Evolutionary conservation across 2,797 vertebrate species (phyloP).

Genomic region (Rhinoraja longicauda): DNA sequence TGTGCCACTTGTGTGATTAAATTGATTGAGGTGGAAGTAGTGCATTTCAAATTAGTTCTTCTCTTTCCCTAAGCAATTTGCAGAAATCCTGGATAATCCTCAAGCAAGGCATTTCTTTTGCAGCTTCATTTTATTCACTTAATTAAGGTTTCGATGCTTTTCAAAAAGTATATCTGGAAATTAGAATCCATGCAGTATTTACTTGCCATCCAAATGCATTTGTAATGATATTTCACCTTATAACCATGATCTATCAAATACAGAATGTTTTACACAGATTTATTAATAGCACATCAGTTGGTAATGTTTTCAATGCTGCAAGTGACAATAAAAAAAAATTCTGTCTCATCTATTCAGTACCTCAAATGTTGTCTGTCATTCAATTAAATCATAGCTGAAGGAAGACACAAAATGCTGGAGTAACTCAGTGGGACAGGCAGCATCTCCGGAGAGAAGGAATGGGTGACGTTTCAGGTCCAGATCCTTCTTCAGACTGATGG

Average conservation of each 20-base stretch:
- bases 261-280: background rate
- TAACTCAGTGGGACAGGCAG: no score
- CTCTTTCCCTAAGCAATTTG: background rate
- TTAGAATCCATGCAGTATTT: background rate
- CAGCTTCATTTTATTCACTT: background rate
- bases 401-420: no score
- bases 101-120: background rate
- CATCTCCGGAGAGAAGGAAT: no score
- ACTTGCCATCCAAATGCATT: background rate
- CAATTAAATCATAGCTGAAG: no score
- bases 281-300: background rate
- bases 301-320: background rate
- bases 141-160: background rate
- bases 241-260: background rate
- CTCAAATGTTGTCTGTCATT: no score
- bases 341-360: no score
- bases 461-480: no score
- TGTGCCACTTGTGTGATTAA: background rate
- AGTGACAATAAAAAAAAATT: background rate
- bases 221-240: background rate
- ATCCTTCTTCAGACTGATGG: no score
- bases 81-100: constrained; percentile 22
- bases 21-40: constrained; percentile 7
- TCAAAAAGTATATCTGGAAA: background rate
- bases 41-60: background rate